Base-by-base conservation (phyloP, 2,888 invertebrate genomes). In the Dasypogon diadema region DNA sequence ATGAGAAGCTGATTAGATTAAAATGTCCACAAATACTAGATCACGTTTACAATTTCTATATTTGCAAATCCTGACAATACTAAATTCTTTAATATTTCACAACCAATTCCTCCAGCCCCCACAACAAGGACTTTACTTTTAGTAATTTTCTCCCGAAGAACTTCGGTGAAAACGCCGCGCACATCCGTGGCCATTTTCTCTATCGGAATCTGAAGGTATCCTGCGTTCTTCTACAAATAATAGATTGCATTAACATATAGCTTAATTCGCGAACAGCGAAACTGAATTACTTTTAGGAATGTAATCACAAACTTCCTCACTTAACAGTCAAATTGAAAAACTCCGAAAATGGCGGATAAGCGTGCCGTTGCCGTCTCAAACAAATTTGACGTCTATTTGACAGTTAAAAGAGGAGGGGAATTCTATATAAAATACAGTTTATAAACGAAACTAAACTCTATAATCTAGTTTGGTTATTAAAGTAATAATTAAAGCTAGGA, bases 61-160 rank as follows among this genome's bases (percentile, higher is more conserved):
- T 96, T 89, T 48, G 90, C 90, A 84, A 99, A 99, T 78, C 99
- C 99, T 79, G 95, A 93, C 60, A 99, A 88, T 34, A 98, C 98
- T 79, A 99, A 90, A 88, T 98, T 98, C 87, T 99, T 99, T 46
- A 99, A 88, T 80, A 99, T 91, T 88, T 99, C 99, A 88, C 99
- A 99, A 79, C 99, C 99, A 82, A 99, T 99, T 76, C 99, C 99
- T 79, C 99, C 99, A 81, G 99, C 99, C 74, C 99, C 99, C 24
- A 97, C 95, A 14, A 97, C 92, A 78, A 97, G 88, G 65, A 97
- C 87, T 87, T 94, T 95, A 10, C 93, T 90, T 79, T 89, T 88
- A 22, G 89, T 88, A 77, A 95, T 90, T 60, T 90, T 88, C 81
- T 91, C 89, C 78, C 91, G 90, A 78, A 93, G 84, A 81, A 90